These are phyloP conservation scores for Euura lappo DNA, from an alignment of 1,140 invertebrate species.

Conservation along the genomic window DNA sequence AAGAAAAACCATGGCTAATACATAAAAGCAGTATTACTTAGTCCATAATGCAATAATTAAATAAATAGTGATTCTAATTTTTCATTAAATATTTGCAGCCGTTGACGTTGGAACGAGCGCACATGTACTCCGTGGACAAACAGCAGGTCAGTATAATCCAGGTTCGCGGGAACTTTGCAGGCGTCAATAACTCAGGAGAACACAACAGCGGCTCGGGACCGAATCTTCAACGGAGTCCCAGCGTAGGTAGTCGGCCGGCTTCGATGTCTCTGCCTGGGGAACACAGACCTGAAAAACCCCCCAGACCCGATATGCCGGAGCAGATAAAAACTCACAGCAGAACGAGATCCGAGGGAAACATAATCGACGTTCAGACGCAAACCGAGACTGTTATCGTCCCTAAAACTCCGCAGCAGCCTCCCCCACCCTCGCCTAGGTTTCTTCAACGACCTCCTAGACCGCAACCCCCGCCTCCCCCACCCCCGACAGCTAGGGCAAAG, in stretches of 20 bases:
- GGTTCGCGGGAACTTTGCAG: constrained; percentile 56
- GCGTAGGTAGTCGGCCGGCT: constrained; percentile 52
- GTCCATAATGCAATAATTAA: too few species aligned
- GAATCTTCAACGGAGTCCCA: constrained; percentile 59
- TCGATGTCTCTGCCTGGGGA: constrained; percentile 52
- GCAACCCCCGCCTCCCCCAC: constrained; percentile 57
- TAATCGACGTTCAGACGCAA: constrained; percentile 57
- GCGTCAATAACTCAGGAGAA: constrained; percentile 35
- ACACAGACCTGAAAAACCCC: constrained; percentile 54
- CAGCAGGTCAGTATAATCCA: constrained; percentile 74
- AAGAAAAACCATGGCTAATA: too few species aligned
- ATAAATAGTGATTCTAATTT: not conserved
- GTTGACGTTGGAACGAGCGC: constrained; percentile 67
- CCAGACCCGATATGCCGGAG: constrained; percentile 39
- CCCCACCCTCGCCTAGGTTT: constrained; percentile 51
- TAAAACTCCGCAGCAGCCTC: constrained; percentile 45
- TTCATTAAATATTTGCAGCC: constrained; percentile 40
- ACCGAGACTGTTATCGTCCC: constrained; percentile 44
- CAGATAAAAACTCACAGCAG: constrained; percentile 51
- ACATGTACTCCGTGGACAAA: constrained; percentile 73
- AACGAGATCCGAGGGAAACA: constrained; percentile 61
- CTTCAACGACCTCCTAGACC: constrained; percentile 54
- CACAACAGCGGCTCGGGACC: constrained; percentile 44
- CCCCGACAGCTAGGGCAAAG: constrained; percentile 48
- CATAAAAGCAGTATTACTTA: too few species aligned